Conservation (phyloP, 2,888 invertebrate genomes). For the Odontothrips loti region DNA sequence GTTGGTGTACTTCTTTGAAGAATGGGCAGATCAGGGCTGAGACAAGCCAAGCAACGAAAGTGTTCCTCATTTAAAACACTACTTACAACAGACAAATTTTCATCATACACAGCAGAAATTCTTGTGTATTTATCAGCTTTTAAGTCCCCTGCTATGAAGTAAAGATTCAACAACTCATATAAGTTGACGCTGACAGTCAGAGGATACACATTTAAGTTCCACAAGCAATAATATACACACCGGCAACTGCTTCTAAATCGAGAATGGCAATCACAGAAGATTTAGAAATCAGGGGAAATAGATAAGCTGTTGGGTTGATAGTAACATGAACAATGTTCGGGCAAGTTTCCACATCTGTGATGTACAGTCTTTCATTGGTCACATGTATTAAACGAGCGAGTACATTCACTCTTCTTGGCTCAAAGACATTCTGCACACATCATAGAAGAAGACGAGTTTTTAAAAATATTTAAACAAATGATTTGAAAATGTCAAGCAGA, state of each 20-base stretch:
- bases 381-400: not conserved
- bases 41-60: not conserved
- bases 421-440: not conserved
- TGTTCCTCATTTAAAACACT: not conserved
- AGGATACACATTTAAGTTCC: not conserved
- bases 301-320: not conserved
- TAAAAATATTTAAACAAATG: too few species aligned
- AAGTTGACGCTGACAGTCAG: too few species aligned
- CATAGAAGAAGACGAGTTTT: too few species aligned
- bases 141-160: not conserved
- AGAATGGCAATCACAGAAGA: not conserved
- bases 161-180: not conserved
- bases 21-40: not conserved
- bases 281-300: not conserved
- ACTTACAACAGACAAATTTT: not conserved
- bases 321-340: not conserved
- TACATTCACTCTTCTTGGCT: not conserved
- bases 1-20: not conserved
- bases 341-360: not conserved
- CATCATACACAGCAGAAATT: not conserved
- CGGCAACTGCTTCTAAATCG: not conserved
- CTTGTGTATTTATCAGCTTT: not conserved
- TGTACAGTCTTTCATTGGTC: not conserved
- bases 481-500: too few species aligned
- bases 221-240: not conserved